A percentile compares a stretch with the other conserved stretches of the same genome.
Evolutionary conservation across 2,797 vertebrate genomes (phyloP).

Genomic region (Chelon labrosus): DNA sequence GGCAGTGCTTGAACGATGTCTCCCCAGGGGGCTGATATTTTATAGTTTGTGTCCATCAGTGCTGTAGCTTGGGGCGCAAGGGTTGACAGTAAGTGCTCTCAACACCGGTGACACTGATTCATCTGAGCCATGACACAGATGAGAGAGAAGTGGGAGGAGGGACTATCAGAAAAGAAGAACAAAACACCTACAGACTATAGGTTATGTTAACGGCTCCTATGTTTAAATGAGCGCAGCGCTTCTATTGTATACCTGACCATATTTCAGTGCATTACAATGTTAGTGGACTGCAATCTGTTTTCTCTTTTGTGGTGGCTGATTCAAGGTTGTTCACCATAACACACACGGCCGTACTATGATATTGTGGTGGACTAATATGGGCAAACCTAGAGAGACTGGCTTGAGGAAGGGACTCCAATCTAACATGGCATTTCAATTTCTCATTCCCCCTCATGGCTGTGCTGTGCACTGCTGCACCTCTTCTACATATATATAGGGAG

Average conservation of each 20-base stretch:
- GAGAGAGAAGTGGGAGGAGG: constrained; percentile 65
- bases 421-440: constrained; percentile 88
- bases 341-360: constrained; percentile 43
- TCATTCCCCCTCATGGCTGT: constrained; percentile 77
- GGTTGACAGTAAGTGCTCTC: constrained; percentile 91
- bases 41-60: constrained; percentile 92
- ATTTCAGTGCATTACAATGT: constrained; percentile 18
- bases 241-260: constrained; percentile 1
- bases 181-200: constrained; percentile 47
- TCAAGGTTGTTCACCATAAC: constrained; percentile 27
- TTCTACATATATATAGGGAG: constrained; percentile 86
- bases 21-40: constrained; percentile 89
- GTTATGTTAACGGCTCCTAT: constrained; percentile 13
- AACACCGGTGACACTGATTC: constrained; percentile 90
- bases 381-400: constrained; percentile 62
- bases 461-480: constrained; percentile 79
- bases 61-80: constrained; percentile 84
- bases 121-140: constrained; percentile 87
- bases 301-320: constrained; percentile 17
- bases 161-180: constrained; percentile 40
- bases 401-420: constrained; percentile 80
- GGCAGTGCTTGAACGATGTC: constrained; percentile 86
- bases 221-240: constrained; percentile 21
- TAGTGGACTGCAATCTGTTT: constrained; percentile 12
- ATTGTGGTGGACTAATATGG: constrained; percentile 48